These are phyloP conservation scores for Heptranchias perlo DNA, from an alignment of 2,113 vertebrate species.

Conservation along the genomic window DNA sequence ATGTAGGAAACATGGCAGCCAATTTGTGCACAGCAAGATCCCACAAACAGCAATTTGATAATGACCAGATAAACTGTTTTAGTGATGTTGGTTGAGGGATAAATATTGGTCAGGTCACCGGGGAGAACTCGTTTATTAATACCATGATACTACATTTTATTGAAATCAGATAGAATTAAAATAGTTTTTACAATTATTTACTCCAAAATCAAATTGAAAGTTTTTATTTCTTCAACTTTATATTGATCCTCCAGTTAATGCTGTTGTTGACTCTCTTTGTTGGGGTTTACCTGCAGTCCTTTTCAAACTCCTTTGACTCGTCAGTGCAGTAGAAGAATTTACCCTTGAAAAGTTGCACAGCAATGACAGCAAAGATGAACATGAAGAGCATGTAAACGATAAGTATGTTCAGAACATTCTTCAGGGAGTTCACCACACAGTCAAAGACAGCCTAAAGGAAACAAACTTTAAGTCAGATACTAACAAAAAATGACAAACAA, in stretches of 20 bases:
- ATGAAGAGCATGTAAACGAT: constrained; percentile 97
- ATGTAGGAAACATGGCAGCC: background rate
- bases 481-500: background rate
- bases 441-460: constrained; percentile 85
- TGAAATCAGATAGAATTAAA: background rate
- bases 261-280: background rate
- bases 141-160: background rate
- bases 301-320: constrained; percentile 86
- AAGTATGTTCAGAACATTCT: constrained; percentile 94
- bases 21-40: background rate
- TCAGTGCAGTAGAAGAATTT: constrained; percentile 96
- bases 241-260: background rate
- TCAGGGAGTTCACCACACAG: constrained; percentile 94
- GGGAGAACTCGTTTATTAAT: background rate
- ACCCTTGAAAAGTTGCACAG: constrained; percentile 95
- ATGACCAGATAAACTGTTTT: background rate
- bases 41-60: background rate
- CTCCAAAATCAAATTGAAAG: background rate
- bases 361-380: constrained; percentile 97
- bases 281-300: constrained; percentile 80
- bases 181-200: background rate
- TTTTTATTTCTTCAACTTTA: no score
- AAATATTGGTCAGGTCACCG: background rate
- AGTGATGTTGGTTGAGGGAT: background rate
- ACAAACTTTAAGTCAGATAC: background rate